phyloP scores from a whole-genome alignment of 2,797 vertebrate species.

The Cercopithecus neglectus region DNA sequence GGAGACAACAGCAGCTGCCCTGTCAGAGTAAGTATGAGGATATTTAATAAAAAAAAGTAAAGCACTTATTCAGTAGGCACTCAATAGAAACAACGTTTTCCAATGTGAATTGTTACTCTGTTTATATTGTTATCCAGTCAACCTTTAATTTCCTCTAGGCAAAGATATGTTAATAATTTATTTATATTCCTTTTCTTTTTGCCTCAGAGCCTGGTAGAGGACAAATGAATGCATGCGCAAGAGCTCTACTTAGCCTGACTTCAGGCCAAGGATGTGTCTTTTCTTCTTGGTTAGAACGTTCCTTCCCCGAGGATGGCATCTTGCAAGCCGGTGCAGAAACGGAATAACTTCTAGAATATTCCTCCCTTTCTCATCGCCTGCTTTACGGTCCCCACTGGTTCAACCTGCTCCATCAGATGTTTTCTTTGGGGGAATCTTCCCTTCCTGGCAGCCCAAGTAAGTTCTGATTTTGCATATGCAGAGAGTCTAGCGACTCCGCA shows the following conservation, averaged over 20 bases:
- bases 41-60: neutral
- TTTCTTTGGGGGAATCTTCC: slow-evolving; percentile 37
- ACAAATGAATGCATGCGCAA: neutral
- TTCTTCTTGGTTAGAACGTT: neutral
- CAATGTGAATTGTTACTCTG: neutral
- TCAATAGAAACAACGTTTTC: neutral
- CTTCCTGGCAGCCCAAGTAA: slow-evolving; percentile 2
- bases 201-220: neutral
- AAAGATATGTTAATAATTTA: neutral
- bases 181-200: neutral
- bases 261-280: neutral
- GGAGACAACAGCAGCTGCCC: neutral
- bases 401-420: slow-evolving; percentile 47
- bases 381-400: slow-evolving; percentile 30
- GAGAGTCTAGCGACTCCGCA: slow-evolving; percentile 52
- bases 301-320: neutral
- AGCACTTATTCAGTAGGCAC: neutral
- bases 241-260: neutral
- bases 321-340: neutral
- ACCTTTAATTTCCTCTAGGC: neutral
- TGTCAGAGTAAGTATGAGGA: neutral
- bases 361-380: neutral
- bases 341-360: neutral
- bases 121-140: neutral
- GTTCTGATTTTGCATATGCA: slow-evolving; percentile 60